phyloP scores from a whole-genome alignment of 2,888 invertebrate genomes.

The Eilema sororculum region DNA sequence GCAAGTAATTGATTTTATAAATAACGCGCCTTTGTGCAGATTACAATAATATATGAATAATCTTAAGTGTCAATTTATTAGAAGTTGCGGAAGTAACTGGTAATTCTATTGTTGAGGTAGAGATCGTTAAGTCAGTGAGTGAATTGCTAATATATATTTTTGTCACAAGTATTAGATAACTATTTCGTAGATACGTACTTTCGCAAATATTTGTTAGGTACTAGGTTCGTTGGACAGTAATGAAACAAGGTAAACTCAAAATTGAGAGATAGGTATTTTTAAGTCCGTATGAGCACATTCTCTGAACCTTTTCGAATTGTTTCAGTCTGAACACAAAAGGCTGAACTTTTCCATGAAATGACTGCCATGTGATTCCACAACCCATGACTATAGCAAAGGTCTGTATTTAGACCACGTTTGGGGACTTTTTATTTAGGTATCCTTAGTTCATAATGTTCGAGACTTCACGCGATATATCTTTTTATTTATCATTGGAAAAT shows the following conservation, averaged over 20 bases:
- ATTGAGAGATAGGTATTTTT: not conserved
- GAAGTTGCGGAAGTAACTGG: constrained; percentile 41
- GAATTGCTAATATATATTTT: constrained; percentile 56
- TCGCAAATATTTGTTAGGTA: constrained; percentile 24
- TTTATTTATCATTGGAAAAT: too few species aligned
- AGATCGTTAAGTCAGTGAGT: constrained; percentile 58
- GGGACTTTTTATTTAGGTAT: too few species aligned
- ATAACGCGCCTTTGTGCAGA: not conserved
- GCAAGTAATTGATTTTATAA: not conserved
- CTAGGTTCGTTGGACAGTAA: not conserved
- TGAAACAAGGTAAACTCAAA: not conserved
- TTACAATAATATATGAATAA: constrained; percentile 12
- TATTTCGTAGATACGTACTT: constrained; percentile 29
- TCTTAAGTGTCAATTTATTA: constrained; percentile 33
- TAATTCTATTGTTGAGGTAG: constrained; percentile 47
- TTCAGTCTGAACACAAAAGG: too few species aligned
- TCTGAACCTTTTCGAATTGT: not conserved
- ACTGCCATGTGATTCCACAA: not conserved
- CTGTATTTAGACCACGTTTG: not conserved
- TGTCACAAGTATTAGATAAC: constrained; percentile 69
- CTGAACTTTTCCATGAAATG: not conserved
- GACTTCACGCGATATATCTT: too few species aligned
- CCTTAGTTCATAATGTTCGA: too few species aligned
- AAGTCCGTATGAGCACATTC: too few species aligned
- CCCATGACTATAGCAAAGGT: not conserved